Percentiles rank a stretch among this genome's conserved stretches.
These are phyloP conservation scores for Limnothrissa miodon DNA, from an alignment of 2,113 vertebrate genomes.

Conservation along the genomic window DNA sequence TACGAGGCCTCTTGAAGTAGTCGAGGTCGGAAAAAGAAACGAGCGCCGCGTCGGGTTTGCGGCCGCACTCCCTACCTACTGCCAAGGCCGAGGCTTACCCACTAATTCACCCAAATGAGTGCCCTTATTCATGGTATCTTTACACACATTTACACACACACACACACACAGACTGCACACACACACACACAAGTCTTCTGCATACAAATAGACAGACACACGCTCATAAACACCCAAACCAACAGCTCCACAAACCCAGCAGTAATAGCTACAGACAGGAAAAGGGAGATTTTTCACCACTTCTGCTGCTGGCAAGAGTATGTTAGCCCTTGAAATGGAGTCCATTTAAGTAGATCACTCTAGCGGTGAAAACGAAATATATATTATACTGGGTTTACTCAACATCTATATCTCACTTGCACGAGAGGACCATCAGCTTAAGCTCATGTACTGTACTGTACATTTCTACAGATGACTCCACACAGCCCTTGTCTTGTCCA, in stretches of 20 bases:
- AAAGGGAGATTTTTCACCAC: slow-evolving; percentile 19
- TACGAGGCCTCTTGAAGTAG: slow-evolving; percentile 62
- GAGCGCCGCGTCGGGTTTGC: slow-evolving; percentile 60
- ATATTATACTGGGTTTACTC: background rate
- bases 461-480: background rate
- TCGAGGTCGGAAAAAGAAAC: slow-evolving; percentile 70
- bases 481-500: slow-evolving; percentile 5
- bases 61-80: slow-evolving; percentile 53
- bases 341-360: background rate
- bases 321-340: slow-evolving; percentile 3
- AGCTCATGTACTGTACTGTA: background rate
- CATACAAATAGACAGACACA: slow-evolving; percentile 18
- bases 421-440: background rate
- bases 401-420: background rate
- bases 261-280: slow-evolving; percentile 23
- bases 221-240: slow-evolving; percentile 40
- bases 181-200: slow-evolving; percentile 19
- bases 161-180: slow-evolving; percentile 35
- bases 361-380: background rate
- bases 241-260: slow-evolving; percentile 33
- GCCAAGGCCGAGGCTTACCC: slow-evolving; percentile 67
- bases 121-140: slow-evolving; percentile 66
- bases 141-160: slow-evolving; percentile 48
- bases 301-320: slow-evolving; percentile 12
- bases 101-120: slow-evolving; percentile 66